Conservation (phyloP, 2,113 vertebrate species). For the Ptyas mucosa region DNA sequence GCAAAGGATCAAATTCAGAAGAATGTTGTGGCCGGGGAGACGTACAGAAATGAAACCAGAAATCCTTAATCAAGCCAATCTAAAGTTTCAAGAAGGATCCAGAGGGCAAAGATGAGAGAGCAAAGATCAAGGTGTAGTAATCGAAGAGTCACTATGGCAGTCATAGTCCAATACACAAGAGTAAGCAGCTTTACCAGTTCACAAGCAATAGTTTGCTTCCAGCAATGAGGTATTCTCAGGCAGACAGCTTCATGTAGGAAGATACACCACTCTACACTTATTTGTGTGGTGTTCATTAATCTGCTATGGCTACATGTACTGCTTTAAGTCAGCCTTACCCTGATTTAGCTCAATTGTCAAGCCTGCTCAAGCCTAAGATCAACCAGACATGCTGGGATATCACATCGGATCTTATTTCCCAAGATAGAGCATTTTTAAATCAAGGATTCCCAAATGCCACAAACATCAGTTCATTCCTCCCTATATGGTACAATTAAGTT, state of each 20-base stretch:
- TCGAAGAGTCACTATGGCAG: neutral
- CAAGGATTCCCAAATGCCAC: neutral
- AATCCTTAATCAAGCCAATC: neutral
- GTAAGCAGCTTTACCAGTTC: neutral
- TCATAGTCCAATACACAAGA: neutral
- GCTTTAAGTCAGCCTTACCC: neutral
- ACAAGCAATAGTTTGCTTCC: neutral
- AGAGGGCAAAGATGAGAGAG: neutral
- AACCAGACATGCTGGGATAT: neutral
- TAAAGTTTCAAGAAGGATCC: neutral
- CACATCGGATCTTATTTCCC: neutral
- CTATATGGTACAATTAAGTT: neutral
- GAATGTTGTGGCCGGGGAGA: neutral
- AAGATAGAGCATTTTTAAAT: neutral
- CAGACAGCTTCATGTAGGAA: neutral
- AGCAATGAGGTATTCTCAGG: neutral
- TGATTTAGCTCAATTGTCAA: neutral
- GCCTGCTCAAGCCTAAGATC: neutral
- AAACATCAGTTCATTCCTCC: neutral
- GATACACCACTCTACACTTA: neutral
- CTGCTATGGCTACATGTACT: neutral
- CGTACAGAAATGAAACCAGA: neutral
- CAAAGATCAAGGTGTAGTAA: neutral
- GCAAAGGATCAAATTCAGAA: neutral
- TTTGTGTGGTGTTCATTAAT: neutral